These are phyloP conservation scores for Gallirallus australis DNA, from an alignment of 2,797 vertebrate genomes.

Conservation along the genomic window DNA sequence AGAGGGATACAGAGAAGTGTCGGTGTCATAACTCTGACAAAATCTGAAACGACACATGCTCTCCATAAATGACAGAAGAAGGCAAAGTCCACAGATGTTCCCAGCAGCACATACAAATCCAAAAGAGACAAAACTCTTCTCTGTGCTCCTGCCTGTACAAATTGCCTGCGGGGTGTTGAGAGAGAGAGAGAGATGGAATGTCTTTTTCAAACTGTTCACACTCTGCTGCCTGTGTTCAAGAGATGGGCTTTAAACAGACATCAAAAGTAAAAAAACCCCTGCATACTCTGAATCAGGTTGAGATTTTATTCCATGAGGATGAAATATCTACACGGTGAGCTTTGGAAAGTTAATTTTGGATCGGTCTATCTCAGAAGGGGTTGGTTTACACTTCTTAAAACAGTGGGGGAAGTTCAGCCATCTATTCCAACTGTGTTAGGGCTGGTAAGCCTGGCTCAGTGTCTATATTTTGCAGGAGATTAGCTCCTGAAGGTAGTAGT, in stretches of 20 bases:
- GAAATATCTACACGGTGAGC: neutral
- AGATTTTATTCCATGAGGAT: neutral
- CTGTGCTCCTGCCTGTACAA: constrained; percentile 52
- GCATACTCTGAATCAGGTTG: neutral
- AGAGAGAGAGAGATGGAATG: constrained; percentile 41
- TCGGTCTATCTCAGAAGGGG: neutral
- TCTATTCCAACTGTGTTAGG: neutral
- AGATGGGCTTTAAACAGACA: constrained; percentile 41
- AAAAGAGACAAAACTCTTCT: constrained; percentile 60
- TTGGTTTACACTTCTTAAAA: neutral
- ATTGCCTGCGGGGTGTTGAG: constrained; percentile 51
- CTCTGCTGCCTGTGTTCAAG: constrained; percentile 25
- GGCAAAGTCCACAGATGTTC: constrained; percentile 49
- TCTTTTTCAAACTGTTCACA: constrained; percentile 52
- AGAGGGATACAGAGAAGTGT: neutral
- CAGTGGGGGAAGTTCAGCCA: neutral
- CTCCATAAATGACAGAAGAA: constrained; percentile 33
- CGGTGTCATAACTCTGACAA: neutral
- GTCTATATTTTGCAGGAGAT: neutral
- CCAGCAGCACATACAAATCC: constrained; percentile 38
- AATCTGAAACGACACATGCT: constrained; percentile 54
- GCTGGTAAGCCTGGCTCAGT: neutral
- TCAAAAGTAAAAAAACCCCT: neutral
- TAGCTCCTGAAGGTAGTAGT: neutral
- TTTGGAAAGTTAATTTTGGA: constrained; percentile 37